phyloP scores from a whole-genome alignment of 2,113 vertebrate species.

The Sturnus vulgaris region DNA sequence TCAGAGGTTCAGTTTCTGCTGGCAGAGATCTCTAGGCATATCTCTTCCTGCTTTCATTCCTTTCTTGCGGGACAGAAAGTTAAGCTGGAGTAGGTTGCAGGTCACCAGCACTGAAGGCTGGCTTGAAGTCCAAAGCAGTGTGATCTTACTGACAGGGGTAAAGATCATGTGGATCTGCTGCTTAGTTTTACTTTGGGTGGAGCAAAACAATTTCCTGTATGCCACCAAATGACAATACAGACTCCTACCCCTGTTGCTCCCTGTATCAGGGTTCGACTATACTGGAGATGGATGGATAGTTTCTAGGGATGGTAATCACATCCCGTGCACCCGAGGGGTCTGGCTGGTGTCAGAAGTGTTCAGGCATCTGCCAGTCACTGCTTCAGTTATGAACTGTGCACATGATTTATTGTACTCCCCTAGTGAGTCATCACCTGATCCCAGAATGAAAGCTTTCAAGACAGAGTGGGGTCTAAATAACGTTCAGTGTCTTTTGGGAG shows the following conservation, averaged over 20 bases:
- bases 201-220: not conserved
- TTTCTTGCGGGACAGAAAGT: not conserved
- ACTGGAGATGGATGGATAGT: not conserved
- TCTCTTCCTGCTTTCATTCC: not conserved
- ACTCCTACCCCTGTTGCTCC: not conserved
- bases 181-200: not conserved
- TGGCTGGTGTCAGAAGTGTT: not conserved
- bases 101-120: not conserved
- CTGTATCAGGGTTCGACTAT: not conserved
- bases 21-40: not conserved
- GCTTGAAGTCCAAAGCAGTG: not conserved
- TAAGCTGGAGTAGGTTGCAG: not conserved
- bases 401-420: not conserved
- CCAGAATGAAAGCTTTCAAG: not conserved
- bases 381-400: not conserved
- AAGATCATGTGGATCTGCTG: not conserved
- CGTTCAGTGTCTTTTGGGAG: not conserved
- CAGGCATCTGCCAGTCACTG: not conserved
- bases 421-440: not conserved
- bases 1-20: not conserved
- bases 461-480: not conserved
- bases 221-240: not conserved
- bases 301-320: not conserved
- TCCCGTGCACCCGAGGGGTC: fast-evolving
- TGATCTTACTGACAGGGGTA: not conserved